Base-by-base conservation (phyloP, 2,888 invertebrate species). In the Spilarctia lutea region DNA sequence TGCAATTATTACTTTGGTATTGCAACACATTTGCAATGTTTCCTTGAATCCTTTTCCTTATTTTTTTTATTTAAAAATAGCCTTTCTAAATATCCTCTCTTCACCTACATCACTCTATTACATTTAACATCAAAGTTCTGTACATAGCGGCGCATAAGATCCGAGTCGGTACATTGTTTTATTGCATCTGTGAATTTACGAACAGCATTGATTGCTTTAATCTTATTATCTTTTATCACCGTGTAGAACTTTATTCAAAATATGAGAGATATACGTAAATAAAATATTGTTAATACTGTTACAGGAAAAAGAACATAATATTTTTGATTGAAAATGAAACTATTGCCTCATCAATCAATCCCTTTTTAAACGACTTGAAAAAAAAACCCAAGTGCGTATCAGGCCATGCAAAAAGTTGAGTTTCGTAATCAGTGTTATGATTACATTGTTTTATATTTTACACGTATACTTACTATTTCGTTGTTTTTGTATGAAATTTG, bases 151-250 rank as follows among this genome's bases (percentile, higher is more conserved):
- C 24, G 45, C 45, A 30, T 10, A 45, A 20, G 48, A 24, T 71
- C 2, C 60, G 27, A 70, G 70, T 52, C 52, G 52, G 24, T 71
- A 35, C 45, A 16, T 39, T 39, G 69, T 42, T 70, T 60, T 48
- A 71, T 71, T 42, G 20, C 24, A 65, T 71, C 71, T 65, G 30
- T 48, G 65, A 71, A 48, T 65, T 33, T 45, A 65, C 48, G 48
- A 60, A 60, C 60, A 63, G 20, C 70, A 27, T 70, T 71, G 63
- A 45, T 65, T 24, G 63, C 42, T 45, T 18, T 65, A 65, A 71
- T 71, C n/a, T 33, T 45, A 71, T 48, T 65, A 71, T 63, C 30
- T 30, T 48, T 30, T 30, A 30, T 20, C 30, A 30, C 45, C 8
- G 2, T 33, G 24, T 24, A 20, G 48, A 30, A 30, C 48, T 68